Conservation (phyloP, 2,888 invertebrate species). For the Catocala sponsa region DNA sequence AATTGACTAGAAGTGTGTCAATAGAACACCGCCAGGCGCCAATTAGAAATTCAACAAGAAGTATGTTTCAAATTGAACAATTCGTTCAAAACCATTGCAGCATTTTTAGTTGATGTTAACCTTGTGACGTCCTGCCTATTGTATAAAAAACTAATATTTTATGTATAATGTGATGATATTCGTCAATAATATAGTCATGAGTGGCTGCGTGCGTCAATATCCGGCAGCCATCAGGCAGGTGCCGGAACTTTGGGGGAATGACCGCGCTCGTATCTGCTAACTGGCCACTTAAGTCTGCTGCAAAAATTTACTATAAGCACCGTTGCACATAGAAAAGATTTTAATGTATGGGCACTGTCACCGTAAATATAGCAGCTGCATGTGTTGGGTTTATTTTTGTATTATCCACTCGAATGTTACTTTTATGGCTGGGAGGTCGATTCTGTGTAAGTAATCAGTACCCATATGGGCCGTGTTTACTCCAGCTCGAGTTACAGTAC, state of each 20-base stretch:
- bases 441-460: conserved; percentile 42
- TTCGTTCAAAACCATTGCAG: background rate
- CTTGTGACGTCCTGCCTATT: conserved; percentile 2
- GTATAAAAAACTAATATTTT: conserved; percentile 1
- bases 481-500: conserved; percentile 40
- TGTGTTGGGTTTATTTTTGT: background rate
- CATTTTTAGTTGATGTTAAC: background rate
- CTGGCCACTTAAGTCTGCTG: conserved; percentile 53
- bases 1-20: conserved; percentile 9
- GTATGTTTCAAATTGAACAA: background rate
- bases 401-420: background rate
- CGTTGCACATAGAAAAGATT: conserved; percentile 19
- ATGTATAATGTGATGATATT: conserved; percentile 25
- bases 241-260: conserved; percentile 71
- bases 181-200: conserved; percentile 36
- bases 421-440: conserved; percentile 20
- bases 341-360: background rate
- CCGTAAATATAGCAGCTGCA: background rate
- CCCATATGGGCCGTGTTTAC: conserved; percentile 47
- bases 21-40: background rate
- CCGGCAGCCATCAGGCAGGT: conserved; percentile 61
- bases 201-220: conserved; percentile 63
- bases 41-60: background rate
- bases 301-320: conserved; percentile 58
- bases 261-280: conserved; percentile 60